Percentiles rank a stretch among this genome's conserved stretches.
Conservation (phyloP, 2,113 vertebrate species). For the Hassar affinis region DNA sequence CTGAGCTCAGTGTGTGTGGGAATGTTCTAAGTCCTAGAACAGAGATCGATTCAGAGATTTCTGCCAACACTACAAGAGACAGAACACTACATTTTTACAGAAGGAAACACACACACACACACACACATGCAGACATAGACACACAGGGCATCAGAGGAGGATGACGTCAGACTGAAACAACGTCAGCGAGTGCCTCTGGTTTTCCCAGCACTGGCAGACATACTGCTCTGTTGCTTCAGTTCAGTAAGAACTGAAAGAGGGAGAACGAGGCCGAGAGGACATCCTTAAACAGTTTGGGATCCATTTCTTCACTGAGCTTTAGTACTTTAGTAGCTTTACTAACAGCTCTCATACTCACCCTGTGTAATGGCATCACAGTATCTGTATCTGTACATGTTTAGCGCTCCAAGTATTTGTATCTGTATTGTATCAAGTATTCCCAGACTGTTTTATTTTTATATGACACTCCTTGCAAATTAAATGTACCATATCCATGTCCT, state of each 20-base stretch:
- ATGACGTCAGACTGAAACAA: constrained; percentile 23
- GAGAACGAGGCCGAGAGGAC: constrained; percentile 37
- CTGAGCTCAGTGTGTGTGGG: constrained; percentile 21
- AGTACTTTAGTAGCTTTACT: too few relatives aligned
- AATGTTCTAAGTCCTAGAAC: constrained; percentile 28
- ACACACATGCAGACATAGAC: constrained; percentile 10
- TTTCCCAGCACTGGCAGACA: constrained; percentile 35
- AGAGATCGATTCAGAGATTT: constrained; percentile 62
- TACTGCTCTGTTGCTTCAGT: constrained; percentile 5
- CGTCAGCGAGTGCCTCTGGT: constrained; percentile 45
- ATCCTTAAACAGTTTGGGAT: constrained; percentile 46
- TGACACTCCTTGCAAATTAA: too few relatives aligned
- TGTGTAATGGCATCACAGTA: background rate
- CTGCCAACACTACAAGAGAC: constrained; percentile 60
- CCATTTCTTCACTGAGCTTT: too few relatives aligned
- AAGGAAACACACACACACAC: constrained; percentile 3
- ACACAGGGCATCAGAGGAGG: background rate
- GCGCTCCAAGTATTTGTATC: background rate
- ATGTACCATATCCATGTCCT: too few relatives aligned
- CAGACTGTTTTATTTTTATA: too few relatives aligned
- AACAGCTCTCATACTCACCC: constrained; percentile 38
- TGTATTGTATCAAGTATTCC: background rate
- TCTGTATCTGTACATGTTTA: background rate
- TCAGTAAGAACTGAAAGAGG: constrained; percentile 4
- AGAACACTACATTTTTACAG: constrained; percentile 24